Evolutionary conservation across 2,888 invertebrate species (phyloP), one percentile per base, ranked within the genome.

Genomic region (Tetragnatha montana): DNA sequence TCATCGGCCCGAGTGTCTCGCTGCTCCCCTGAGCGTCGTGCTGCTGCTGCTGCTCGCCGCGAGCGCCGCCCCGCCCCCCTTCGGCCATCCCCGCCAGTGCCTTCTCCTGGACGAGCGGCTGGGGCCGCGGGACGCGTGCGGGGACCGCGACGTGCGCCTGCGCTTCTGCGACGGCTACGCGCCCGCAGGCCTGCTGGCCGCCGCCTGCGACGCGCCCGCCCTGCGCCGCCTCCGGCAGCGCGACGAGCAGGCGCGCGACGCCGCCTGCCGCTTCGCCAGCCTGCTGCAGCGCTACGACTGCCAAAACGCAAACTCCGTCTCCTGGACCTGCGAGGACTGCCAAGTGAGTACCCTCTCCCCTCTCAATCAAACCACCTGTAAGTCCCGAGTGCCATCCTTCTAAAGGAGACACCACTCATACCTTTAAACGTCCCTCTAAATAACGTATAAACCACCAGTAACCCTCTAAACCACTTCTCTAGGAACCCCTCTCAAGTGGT

Each of bases 271-370:
- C 17, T 91, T 91, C 85, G 49, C 80, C 17, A 47, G 51, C 12
- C 84, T 92, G 35, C 88, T 92, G 50, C 89, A 90, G 69, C 89
- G 92, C 75, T 92, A 92, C 91, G 92, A 92, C 89, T 92, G 92
- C 89, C 89, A 92, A 75, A 92, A 91, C 85, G 90, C 90, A 74
- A 92, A 92, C 91, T 92, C 92, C 47, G 92, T 92, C 89, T 91
- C 91, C 71, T 92, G 92, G 92, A 91, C 82, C 80, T 92, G 92
- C 91, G 76, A 87, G 69, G 91, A 92, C 91, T 92, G 92, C 81
- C 91, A 90, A 91, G 92, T 92, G 86, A 91, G 91, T 88, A 35
- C 14, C 35, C 35, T n/a, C 68, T 70, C 8, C 14, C 49, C 49
- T 69, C 51, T 71, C 10, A 12, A 19, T 4, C 75, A 12, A 8